Evolutionary conservation across 2,113 vertebrate species (phyloP), one percentile per base, ranked within the genome.

Genomic region (Rhagologus leucostigma): DNA sequence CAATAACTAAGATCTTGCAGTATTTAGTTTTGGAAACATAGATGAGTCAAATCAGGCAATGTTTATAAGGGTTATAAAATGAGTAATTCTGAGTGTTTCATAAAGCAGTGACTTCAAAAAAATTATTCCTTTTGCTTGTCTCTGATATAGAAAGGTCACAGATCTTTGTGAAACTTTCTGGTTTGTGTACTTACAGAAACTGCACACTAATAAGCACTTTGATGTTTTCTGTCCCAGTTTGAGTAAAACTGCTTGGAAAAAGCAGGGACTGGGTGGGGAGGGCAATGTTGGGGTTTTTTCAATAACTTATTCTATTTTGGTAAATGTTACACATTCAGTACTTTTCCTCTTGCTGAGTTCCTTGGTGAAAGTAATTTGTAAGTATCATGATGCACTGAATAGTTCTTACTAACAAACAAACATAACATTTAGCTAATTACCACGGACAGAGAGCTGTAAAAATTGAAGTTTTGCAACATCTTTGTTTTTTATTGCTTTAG

Each of bases 261-360:
- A 73, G 13, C 0, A 3, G 88, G 32, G 35, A 30, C 27, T 52
- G 26, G 5, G 23, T 53, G 24, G 49, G 21, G 22, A 39, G 10
- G 16, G 14, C 0, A 1, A 9, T 37, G 37, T 7, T 53, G 20
- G 15, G 6, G 0, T 3, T 37, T 44, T 50, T 50, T 64, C 29
- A 84, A 32, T 20, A 62, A 19, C 1, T 44, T 87, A 18, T 24
- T 84, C 52, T 82, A 39, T 60, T 78, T 83, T 44, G 14, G 22
- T 46, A 69, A 84, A 39, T 35, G 24, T 49, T 69, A 91, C 17
- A 53, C 8, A 35, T 59, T 64, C 46, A 11, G 27, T 60, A 76
- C 30, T 56, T 79, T 79, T 71, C 50, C 44, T 85, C 49, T 83
- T 88, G 30, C 39, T 32, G 27, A 60, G n/a, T 65, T 84, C 69